phyloP scores from a whole-genome alignment of 2,797 vertebrate species.

The Pygocentrus nattereri region DNA sequence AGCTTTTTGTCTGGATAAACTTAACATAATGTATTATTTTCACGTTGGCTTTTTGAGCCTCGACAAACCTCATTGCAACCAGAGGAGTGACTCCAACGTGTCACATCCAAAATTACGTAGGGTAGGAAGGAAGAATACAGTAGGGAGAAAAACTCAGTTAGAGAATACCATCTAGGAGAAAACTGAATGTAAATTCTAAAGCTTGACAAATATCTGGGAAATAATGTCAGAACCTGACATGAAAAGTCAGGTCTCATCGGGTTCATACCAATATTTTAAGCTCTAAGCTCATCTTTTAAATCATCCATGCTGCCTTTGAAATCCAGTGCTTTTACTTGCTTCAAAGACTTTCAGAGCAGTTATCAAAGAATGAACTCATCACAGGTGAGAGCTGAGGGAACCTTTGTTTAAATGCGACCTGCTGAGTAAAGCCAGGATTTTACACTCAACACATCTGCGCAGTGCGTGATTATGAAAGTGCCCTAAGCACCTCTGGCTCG shows the following conservation, averaged over 20 bases:
- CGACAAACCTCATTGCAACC: too few relatives aligned
- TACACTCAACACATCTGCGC: constrained; percentile 41
- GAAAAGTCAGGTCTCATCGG: background rate
- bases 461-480: constrained; percentile 37
- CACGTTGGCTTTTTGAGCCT: too few relatives aligned
- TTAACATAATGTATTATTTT: too few relatives aligned
- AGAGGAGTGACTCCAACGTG: too few relatives aligned
- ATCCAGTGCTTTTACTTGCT: background rate
- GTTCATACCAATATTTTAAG: background rate
- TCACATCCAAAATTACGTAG: too few relatives aligned
- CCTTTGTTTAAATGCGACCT: constrained; percentile 22
- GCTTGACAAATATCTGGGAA: background rate
- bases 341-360: constrained; percentile 1
- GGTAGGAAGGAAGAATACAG: background rate
- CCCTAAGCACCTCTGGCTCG: constrained; percentile 48
- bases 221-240: background rate
- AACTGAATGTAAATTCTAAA: background rate
- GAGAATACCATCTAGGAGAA: background rate
- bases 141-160: background rate
- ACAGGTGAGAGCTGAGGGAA: background rate
- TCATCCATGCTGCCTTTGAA: background rate
- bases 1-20: too few relatives aligned
- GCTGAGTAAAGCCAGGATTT: constrained; percentile 12
- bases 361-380: constrained; percentile 14
- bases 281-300: background rate